These are phyloP conservation scores for Nixonia krombeini DNA, from an alignment of 1,140 invertebrate species.

Conservation along the genomic window DNA sequence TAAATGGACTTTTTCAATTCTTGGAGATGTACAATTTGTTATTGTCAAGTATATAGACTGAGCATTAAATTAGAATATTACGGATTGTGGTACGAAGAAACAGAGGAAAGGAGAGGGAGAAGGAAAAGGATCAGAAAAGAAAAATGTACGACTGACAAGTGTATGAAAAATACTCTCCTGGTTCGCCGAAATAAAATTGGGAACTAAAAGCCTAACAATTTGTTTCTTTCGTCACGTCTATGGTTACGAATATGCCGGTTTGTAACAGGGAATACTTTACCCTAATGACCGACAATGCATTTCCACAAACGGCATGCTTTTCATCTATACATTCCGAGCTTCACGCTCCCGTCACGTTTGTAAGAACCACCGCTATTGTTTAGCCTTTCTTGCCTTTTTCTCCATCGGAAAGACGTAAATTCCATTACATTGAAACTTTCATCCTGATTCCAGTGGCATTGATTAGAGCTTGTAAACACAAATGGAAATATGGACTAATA, in stretches of 20 bases:
- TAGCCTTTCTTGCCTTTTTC: not conserved
- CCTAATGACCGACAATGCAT: constrained; percentile 2
- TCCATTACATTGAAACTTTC: too few relatives aligned
- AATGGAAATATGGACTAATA: too few relatives aligned
- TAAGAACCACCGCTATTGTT: not conserved
- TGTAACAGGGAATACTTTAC: not conserved
- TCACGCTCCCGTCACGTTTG: not conserved
- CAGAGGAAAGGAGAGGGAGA: too few relatives aligned
- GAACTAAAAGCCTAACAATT: constrained; percentile 1
- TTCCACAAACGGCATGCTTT: not conserved
- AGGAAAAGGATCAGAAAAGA: not conserved
- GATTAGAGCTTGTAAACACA: not conserved
- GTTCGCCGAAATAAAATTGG: not conserved
- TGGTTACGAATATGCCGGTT: not conserved
- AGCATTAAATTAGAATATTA: too few relatives aligned
- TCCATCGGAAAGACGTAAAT: not conserved
- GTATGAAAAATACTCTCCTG: not conserved
- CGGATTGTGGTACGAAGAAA: too few relatives aligned
- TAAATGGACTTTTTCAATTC: too few relatives aligned
- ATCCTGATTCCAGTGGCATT: constrained; percentile 1
- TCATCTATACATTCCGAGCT: constrained; percentile 2
- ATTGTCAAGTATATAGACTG: too few relatives aligned
- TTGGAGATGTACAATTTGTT: too few relatives aligned
- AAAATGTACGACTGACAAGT: not conserved
- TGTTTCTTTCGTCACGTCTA: not conserved